Conservation (phyloP, 2,888 invertebrate genomes). For the Uloborus plumipes region DNA sequence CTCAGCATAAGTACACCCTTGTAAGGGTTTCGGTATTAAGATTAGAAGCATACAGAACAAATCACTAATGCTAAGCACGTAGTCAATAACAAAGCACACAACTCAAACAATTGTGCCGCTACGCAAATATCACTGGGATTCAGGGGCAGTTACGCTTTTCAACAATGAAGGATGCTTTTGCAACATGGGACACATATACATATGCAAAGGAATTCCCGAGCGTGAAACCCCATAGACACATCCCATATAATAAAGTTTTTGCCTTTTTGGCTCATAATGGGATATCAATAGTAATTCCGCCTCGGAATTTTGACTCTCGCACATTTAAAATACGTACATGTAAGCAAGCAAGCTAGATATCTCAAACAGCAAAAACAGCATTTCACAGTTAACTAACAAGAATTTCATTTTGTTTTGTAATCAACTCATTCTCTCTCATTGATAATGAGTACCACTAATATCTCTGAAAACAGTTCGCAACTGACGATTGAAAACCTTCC, state of each 20-base stretch:
- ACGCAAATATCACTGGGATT: slow-evolving; percentile 39
- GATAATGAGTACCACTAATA: slow-evolving; percentile 15
- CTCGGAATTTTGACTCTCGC: slow-evolving; percentile 25
- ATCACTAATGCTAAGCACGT: slow-evolving; percentile 53
- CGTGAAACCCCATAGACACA: slow-evolving; percentile 27
- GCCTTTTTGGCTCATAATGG: slow-evolving; percentile 14
- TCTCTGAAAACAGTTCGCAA: slow-evolving; percentile 37
- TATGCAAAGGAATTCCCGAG: slow-evolving; percentile 24
- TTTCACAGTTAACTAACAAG: slow-evolving; percentile 58
- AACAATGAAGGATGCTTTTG: slow-evolving; percentile 43
- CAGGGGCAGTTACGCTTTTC: slow-evolving; percentile 27
- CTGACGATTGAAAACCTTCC: slow-evolving; percentile 45
- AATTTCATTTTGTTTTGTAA: slow-evolving; percentile 36
- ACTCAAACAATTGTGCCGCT: slow-evolving; percentile 56
- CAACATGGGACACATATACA: slow-evolving; percentile 53
- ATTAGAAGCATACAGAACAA: slow-evolving; percentile 43
- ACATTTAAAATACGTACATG: slow-evolving; percentile 53
- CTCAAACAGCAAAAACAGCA: slow-evolving; percentile 60
- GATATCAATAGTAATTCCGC: slow-evolving; percentile 25
- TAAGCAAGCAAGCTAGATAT: slow-evolving; percentile 58
- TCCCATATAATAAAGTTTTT: slow-evolving; percentile 44
- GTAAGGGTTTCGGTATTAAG: slow-evolving; percentile 38
- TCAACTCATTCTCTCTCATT: slow-evolving; percentile 33
- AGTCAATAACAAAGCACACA: slow-evolving; percentile 60
- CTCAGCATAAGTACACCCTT: slow-evolving; percentile 57